Evolutionary conservation across 2,797 vertebrate genomes (phyloP).

Genomic region (Thunnus albacares): DNA sequence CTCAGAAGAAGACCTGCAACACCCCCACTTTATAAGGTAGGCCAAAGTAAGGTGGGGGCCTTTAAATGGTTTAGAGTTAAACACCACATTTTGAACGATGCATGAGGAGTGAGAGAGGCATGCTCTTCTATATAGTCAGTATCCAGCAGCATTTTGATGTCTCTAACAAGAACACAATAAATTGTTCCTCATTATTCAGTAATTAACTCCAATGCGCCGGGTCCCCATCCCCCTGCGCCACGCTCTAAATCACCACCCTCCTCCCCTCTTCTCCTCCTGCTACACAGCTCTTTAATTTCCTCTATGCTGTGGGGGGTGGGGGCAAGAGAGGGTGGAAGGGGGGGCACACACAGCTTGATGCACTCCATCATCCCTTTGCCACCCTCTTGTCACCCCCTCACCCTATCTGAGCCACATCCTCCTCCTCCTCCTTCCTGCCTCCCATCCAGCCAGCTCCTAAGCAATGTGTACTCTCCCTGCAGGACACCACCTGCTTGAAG

Average conservation of each 20-base stretch:
- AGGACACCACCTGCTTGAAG: constrained; percentile 69
- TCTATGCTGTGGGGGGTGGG: constrained; percentile 83
- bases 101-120: constrained; percentile 62
- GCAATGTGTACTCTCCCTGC: constrained; percentile 50
- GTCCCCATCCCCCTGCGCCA: constrained; percentile 82
- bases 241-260: constrained; percentile 85
- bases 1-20: constrained; percentile 61
- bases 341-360: constrained; percentile 75
- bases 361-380: constrained; percentile 85
- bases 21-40: constrained; percentile 54
- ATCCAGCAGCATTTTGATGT: constrained; percentile 86
- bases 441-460: constrained; percentile 45
- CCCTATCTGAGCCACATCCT: constrained; percentile 55
- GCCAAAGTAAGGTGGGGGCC: constrained; percentile 51
- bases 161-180: constrained; percentile 92
- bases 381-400: constrained; percentile 70
- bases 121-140: constrained; percentile 68
- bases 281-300: constrained; percentile 89
- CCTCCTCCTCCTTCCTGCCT: constrained; percentile 38
- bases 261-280: constrained; percentile 79
- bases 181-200: constrained; percentile 92
- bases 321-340: constrained; percentile 58
- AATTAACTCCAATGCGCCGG: constrained; percentile 88
- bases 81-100: constrained; percentile 64
- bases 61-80: constrained; percentile 70